Percentiles rank a stretch among this genome's conserved stretches.
phyloP scores from a whole-genome alignment of 2,888 invertebrate genomes.

The Strigamia crassipes region DNA sequence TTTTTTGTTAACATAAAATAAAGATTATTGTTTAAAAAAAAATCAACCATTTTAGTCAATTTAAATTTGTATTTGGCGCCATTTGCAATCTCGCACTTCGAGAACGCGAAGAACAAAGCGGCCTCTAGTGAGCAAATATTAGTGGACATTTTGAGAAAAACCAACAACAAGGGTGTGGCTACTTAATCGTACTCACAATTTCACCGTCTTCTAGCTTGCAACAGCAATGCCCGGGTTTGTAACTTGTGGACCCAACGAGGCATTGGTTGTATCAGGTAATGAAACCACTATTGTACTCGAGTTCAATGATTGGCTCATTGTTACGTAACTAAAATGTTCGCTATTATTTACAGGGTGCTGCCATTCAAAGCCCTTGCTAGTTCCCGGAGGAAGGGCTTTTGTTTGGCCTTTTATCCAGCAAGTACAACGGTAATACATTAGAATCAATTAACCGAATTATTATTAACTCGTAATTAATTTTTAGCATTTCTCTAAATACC shows the following conservation, averaged over 20 bases:
- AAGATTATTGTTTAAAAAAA: neutral
- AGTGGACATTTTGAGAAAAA: neutral
- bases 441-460: neutral
- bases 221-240: conserved; percentile 70
- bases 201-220: neutral
- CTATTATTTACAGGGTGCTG: conserved; percentile 78
- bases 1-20: neutral
- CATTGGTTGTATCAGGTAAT: conserved; percentile 89
- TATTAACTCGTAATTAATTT: conserved; percentile 13
- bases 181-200: neutral
- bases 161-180: neutral
- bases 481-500: conserved; percentile 90
- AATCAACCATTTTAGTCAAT: no score
- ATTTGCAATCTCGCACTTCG: neutral
- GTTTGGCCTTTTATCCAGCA: conserved; percentile 87
- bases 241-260: conserved; percentile 93
- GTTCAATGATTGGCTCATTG: neutral
- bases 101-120: neutral
- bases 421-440: conserved; percentile 60
- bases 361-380: conserved; percentile 86
- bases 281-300: conserved; percentile 41
- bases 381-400: conserved; percentile 95
- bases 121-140: neutral
- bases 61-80: neutral
- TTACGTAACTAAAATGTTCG: neutral